Evolutionary conservation across 2,113 vertebrate species (phyloP).

Genomic region (Crotalus viridis): DNA sequence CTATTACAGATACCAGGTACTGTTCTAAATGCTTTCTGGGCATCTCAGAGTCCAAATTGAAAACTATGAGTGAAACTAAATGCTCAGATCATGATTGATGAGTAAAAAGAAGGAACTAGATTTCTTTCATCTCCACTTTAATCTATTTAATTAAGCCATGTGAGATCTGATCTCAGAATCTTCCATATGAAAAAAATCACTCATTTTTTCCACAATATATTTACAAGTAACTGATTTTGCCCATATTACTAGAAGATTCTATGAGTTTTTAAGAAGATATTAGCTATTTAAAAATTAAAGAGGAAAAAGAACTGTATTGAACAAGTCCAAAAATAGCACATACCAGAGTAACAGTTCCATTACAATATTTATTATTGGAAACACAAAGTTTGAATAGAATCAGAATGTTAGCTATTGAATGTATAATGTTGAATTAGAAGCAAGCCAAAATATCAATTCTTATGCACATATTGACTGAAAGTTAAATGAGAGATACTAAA

Average conservation of each 20-base stretch:
- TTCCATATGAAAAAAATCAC: neutral
- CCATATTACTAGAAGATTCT: neutral
- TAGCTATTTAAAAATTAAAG: neutral
- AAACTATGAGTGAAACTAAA: neutral
- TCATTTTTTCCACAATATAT: neutral
- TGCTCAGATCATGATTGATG: neutral
- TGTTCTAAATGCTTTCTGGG: neutral
- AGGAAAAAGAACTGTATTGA: neutral
- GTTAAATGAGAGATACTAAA: constrained; percentile 45
- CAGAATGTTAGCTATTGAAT: neutral
- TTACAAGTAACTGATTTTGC: neutral
- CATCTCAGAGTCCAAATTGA: neutral
- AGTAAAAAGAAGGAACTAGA: neutral
- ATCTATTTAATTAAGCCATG: neutral
- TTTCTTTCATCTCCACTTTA: neutral
- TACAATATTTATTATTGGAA: neutral
- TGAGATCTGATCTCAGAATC: neutral
- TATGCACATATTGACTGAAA: constrained; percentile 32
- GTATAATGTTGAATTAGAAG: constrained; percentile 20
- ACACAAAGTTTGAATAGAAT: neutral
- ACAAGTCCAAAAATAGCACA: neutral
- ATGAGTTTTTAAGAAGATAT: neutral
- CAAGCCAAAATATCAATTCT: constrained; percentile 6
- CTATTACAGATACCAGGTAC: neutral
- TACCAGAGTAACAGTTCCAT: neutral